Evolutionary conservation across 1,140 invertebrate genomes (phyloP), one percentile per base, ranked within the genome.

Genomic region (Leptinotarsa defecta): DNA sequence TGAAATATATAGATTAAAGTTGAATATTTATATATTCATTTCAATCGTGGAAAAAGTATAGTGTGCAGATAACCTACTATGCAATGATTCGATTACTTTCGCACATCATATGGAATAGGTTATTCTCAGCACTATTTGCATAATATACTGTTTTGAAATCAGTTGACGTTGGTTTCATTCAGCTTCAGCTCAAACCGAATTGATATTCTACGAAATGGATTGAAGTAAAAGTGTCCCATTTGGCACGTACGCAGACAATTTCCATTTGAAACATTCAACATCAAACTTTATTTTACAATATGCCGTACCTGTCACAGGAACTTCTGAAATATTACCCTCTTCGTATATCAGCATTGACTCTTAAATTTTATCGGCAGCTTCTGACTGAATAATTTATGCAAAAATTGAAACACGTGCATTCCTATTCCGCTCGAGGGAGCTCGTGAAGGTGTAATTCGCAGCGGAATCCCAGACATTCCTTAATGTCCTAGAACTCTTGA

Each of bases 161-260:
- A 11, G 6, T 11, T 43, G 8, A 43, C 34, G 1, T 43, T 43
- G 8, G 2, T 43, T 43, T 11, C 3, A 43, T 11, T 43, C 2
- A 43, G 4, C 34, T 43, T 43, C 34, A 43, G 2, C 2, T 43
- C 34, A 43, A 43, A 11, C 11, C 17, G 13, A 57, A 57, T 57
- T 0, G 15, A 57, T 5, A n/a, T 57, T 57, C 52, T 19, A 1
- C 15, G 15, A 17, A 17, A 17, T 57, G 15, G 15, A 2, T 8
- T 0, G 0, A 57, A n/a, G 3, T 57, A n/a, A n/a, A 57, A 19
- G 15, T 19, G 52, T 57, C 17, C n/a, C 17, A 57, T 2, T 57
- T 19, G n/a, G 52, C 52, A 57, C 61, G 57, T 63, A 73, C 71
- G 71, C 71, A 64, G 17, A 73, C 61, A 52, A n/a, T 57, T 43